Percentiles rank a stretch among this genome's conserved stretches.
Conservation (phyloP, 1,140 invertebrate species). For the Thaumatotibia leucotreta region DNA sequence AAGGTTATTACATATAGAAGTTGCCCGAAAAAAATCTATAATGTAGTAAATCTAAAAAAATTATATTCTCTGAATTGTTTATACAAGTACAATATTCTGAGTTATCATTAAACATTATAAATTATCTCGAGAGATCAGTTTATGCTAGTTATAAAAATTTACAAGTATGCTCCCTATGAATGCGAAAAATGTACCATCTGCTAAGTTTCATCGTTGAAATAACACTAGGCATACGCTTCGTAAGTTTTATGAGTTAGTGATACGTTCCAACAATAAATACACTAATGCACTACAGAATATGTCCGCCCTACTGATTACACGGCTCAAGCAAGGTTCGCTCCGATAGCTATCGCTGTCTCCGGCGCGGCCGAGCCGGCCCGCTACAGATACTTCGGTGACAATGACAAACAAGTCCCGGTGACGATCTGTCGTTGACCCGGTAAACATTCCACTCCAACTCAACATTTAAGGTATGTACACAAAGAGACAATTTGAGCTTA, state of each 20-base stretch:
- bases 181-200: constrained; percentile 49
- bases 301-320: constrained; percentile 55
- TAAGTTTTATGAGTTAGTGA: constrained; percentile 47
- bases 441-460: constrained; percentile 47
- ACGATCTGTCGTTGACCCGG: constrained; percentile 54
- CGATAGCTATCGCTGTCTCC: constrained; percentile 34
- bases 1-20: constrained; percentile 47
- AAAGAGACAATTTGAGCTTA: constrained; percentile 71
- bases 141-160: constrained; percentile 74
- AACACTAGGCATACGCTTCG: constrained; percentile 49
- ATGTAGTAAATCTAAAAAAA: constrained; percentile 61
- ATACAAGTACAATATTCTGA: constrained; percentile 72
- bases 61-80: constrained; percentile 67
- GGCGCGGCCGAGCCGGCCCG: neutral
- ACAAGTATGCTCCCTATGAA: constrained; percentile 64
- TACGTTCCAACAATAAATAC: constrained; percentile 58
- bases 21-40: constrained; percentile 60
- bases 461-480: constrained; percentile 69
- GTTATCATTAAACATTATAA: constrained; percentile 71
- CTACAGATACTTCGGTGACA: constrained; percentile 5
- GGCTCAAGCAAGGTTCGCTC: constrained; percentile 52
- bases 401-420: constrained; percentile 46
- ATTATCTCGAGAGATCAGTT: constrained; percentile 75
- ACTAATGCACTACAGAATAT: constrained; percentile 60
- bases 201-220: constrained; percentile 49